These are phyloP conservation scores for Pseudorectes ferrugineus DNA, from an alignment of 2,113 vertebrate species.

Conservation along the genomic window DNA sequence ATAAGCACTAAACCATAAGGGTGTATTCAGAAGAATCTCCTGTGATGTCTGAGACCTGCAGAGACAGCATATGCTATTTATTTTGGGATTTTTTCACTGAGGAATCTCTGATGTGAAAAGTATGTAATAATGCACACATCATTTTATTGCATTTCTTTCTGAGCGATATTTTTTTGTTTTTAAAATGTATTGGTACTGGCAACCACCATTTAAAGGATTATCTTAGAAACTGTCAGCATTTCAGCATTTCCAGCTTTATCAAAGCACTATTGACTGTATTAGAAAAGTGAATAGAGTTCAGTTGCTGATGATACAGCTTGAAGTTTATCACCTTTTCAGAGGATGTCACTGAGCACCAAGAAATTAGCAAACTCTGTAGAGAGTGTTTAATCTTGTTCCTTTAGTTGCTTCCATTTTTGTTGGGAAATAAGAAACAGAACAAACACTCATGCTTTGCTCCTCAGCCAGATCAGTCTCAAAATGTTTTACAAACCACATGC, in stretches of 20 bases:
- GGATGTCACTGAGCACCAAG: neutral
- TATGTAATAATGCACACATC: neutral
- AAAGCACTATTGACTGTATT: neutral
- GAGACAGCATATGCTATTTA: neutral
- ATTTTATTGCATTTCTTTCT: neutral
- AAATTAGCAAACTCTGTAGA: neutral
- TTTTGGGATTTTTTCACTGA: neutral
- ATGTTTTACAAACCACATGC: neutral
- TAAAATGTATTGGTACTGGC: neutral
- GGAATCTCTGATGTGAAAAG: neutral
- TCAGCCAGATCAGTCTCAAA: neutral
- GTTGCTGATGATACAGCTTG: neutral
- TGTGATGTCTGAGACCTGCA: neutral
- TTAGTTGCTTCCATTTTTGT: neutral
- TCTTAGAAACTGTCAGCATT: neutral
- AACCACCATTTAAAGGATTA: neutral
- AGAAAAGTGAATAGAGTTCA: neutral
- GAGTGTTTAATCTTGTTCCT: neutral
- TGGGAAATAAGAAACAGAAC: neutral
- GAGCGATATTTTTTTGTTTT: neutral
- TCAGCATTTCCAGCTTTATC: neutral
- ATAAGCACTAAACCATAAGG: conserved; percentile 47
- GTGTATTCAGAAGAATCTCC: conserved; percentile 31
- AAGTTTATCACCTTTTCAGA: neutral
- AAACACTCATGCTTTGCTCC: neutral